Conservation (phyloP, 1,140 invertebrate species). For the Antheraea mylitta region DNA sequence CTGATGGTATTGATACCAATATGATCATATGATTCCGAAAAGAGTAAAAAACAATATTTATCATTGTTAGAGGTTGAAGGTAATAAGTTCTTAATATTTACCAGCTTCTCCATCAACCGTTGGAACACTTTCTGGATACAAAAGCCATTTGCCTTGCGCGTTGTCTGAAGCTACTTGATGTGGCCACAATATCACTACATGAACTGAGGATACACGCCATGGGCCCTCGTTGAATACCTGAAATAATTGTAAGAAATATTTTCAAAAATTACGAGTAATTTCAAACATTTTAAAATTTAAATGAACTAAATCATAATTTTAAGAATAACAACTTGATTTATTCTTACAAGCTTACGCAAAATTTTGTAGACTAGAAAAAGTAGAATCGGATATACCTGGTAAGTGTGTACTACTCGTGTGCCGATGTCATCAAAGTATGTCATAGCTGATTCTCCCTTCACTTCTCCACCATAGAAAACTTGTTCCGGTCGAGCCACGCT, state of each 20-base stretch:
- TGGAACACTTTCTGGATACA: conserved; percentile 92
- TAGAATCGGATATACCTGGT: conserved; percentile 80
- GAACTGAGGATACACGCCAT: conserved; percentile 88
- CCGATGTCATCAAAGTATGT: conserved; percentile 92
- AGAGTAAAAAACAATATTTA: too few species aligned
- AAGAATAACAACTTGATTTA: too few species aligned
- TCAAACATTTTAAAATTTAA: too few species aligned
- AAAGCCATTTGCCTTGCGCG: conserved; percentile 91
- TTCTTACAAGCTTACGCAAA: too few species aligned
- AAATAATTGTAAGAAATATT: background rate
- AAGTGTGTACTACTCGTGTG: conserved; percentile 90
- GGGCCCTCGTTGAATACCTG: conserved; percentile 91
- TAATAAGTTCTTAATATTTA: conserved; percentile 18
- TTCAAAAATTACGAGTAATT: too few species aligned
- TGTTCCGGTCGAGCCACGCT: conserved; percentile 85
- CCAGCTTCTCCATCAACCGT: conserved; percentile 83
- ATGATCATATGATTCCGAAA: too few species aligned
- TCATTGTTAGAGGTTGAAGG: background rate
- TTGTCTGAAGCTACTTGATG: conserved; percentile 90
- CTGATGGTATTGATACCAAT: too few species aligned
- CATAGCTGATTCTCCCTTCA: conserved; percentile 91
- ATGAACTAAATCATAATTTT: too few species aligned
- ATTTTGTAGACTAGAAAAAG: background rate
- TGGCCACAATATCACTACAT: conserved; percentile 93
- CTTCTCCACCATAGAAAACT: conserved; percentile 92